Evolutionary conservation across 2,113 vertebrate genomes (phyloP), one percentile per base, ranked within the genome.

Genomic region (Steatornis caripensis): DNA sequence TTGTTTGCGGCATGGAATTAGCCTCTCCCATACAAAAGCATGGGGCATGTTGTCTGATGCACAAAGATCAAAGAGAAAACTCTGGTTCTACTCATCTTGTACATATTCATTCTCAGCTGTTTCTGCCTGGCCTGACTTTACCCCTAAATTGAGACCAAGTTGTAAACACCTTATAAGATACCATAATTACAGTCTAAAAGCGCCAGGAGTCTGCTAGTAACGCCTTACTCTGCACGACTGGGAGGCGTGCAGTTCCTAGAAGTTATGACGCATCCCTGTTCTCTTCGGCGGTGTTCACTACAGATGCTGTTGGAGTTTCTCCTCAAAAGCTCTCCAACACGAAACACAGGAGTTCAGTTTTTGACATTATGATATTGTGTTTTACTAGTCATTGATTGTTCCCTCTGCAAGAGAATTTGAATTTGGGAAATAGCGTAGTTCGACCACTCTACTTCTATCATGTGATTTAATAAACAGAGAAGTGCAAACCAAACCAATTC

Each of bases 71-170:
- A 34, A 84, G 49, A 69, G 5, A 65, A 75, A 65, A 39, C 11
- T 61, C 66, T 12, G 11, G 1, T 32, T 85, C 36, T 79, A 43
- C 48, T 93, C 32, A 39, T 57, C 45, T 10, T 32, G 12, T 11
- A 70, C 10, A 51, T 51, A 62, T 43, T 61, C 34, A 60, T 61
- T 61, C 58, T 60, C 26, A 71, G 16, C 9, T 84, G 13, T 54
- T 87, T 71, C 55, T 51, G 27, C 34, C 17, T 43, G 16, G 39
- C 36, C 45, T 37, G 12, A 79, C 30, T 20, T 55, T 39, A 65
- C 15, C 14, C 45, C 4, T 1, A 54, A 71, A 77, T 10, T 49
- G 41, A 75, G 21, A 92, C 3, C 0, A 0, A 84, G 23, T 36
- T 69, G 69, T 77, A 46, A 86, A 57, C 11, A 83, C 7, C 15